Base-by-base conservation (phyloP, 2,888 invertebrate species). In the Phalera bucephala region DNA sequence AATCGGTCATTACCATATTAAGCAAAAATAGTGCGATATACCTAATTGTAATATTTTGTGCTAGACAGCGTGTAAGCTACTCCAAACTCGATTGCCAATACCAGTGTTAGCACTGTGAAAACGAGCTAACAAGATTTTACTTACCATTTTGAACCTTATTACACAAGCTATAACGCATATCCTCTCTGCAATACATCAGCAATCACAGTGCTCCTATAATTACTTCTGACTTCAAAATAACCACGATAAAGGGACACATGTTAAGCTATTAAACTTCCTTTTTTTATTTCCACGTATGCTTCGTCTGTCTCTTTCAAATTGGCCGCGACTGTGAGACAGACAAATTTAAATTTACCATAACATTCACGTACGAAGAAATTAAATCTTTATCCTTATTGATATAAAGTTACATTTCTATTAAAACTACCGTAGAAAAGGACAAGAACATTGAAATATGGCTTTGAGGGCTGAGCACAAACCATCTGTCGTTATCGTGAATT, bases 371-470 rank as follows among this genome's bases (percentile, higher is more conserved):
- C 25, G 33, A 6, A 6, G 13, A 3, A 55, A 11, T 36, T 7
- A 12, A 52, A 52, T 52, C 73, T 54, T 47, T 71, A 64, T 38
- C 1, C 0, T 9, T 0, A 7, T 2, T 1, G 0, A 0, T 0
- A 22, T 51, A 56, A 15, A 34, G 47, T 42, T 37, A 1, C 6
- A 14, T 19, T 19, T 19, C 7, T 11, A 10, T 15, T 15, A 5
- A 15, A 5, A 15, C 15, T 3, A 3, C 17, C 5, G 17, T 5
- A 17, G n/a, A n/a, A n/a, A n/a, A 46, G 43, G 56, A 67, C 71
- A 73, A 69, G 71, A 71, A 77, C 78, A 79, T 77, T 79, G 80
- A 83, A 81, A 78, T 79, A 69, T 78, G 73, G 57, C 52, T n/a
- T n/a, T n/a, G n/a, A n/a, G n/a, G n/a, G n/a, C n/a, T n/a, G n/a